Evolutionary conservation across 2,888 invertebrate genomes (phyloP).

Genomic region (Chrysopilus asiliformis): DNA sequence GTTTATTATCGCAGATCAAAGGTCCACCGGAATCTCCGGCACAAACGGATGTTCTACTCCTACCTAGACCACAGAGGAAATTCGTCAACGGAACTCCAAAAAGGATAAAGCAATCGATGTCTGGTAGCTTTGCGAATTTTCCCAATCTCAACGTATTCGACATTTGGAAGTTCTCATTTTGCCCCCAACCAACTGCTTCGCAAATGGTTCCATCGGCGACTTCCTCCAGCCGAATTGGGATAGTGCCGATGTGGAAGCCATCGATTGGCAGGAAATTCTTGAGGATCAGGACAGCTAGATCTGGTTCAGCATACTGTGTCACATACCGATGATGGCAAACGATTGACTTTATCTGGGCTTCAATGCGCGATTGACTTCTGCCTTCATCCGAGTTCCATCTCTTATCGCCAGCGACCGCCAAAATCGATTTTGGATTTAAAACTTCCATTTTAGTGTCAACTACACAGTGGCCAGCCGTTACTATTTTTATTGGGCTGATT

Average conservation of each 20-base stretch:
- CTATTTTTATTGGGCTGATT: slow-evolving; percentile 3
- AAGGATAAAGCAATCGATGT: slow-evolving; percentile 3
- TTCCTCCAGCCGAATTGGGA: background rate
- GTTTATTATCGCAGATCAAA: slow-evolving; percentile 8
- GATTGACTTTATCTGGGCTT: background rate
- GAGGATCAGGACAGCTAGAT: slow-evolving; percentile 5
- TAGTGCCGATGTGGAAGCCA: slow-evolving; percentile 4
- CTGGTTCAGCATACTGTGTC: slow-evolving; percentile 6
- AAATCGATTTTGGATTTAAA: background rate
- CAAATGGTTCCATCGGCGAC: slow-evolving; percentile 3
- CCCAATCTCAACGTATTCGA: slow-evolving; percentile 2
- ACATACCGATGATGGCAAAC: too few species aligned
- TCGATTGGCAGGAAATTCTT: slow-evolving; percentile 3
- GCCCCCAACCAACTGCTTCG: slow-evolving; percentile 10
- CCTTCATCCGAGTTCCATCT: slow-evolving; percentile 2
- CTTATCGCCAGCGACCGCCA: slow-evolving; percentile 4
- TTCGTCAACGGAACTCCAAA: slow-evolving; percentile 3
- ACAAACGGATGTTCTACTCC: slow-evolving; percentile 3
- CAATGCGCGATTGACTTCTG: too few species aligned
- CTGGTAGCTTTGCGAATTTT: slow-evolving; percentile 4
- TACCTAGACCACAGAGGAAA: slow-evolving; percentile 8
- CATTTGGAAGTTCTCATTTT: slow-evolving; percentile 2
- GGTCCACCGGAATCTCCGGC: slow-evolving; percentile 12
- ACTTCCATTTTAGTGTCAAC: slow-evolving; percentile 3
- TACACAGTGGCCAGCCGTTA: slow-evolving; percentile 11